Evolutionary conservation across 2,797 vertebrate species (phyloP).

Genomic region (Pristis pectinata): DNA sequence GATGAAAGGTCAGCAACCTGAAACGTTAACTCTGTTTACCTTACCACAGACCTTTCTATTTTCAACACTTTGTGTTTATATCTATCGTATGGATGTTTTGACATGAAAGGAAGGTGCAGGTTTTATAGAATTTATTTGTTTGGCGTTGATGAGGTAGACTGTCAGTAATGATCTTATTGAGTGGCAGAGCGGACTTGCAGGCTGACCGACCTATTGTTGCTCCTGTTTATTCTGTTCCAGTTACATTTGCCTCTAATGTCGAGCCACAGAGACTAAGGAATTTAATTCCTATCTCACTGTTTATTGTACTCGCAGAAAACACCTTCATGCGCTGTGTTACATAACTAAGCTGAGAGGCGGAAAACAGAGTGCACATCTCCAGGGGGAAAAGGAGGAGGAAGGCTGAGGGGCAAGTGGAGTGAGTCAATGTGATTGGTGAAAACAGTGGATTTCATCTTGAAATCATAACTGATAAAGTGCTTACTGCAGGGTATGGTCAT

Average conservation of each 20-base stretch:
- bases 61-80: too few species aligned
- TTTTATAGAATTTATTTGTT: background rate
- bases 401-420: background rate
- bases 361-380: background rate
- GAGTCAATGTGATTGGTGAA: background rate
- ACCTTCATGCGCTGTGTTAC: background rate
- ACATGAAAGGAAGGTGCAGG: background rate
- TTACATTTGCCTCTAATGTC: background rate
- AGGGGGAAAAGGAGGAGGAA: background rate
- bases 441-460: background rate
- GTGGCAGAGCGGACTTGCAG: background rate
- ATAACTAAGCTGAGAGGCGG: background rate
- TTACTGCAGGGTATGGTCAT: background rate
- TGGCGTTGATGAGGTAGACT: background rate
- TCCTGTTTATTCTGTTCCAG: background rate
- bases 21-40: too few species aligned
- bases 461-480: background rate
- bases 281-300: background rate
- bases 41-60: too few species aligned
- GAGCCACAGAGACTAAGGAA: background rate
- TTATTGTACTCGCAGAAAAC: background rate
- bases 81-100: background rate
- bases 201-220: background rate
- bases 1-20: too few species aligned
- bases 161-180: background rate